Percentiles rank a stretch among this genome's conserved stretches.
These are phyloP conservation scores for Onthophagus sagittarius DNA, from an alignment of 2,888 invertebrate species.

Conservation along the genomic window DNA sequence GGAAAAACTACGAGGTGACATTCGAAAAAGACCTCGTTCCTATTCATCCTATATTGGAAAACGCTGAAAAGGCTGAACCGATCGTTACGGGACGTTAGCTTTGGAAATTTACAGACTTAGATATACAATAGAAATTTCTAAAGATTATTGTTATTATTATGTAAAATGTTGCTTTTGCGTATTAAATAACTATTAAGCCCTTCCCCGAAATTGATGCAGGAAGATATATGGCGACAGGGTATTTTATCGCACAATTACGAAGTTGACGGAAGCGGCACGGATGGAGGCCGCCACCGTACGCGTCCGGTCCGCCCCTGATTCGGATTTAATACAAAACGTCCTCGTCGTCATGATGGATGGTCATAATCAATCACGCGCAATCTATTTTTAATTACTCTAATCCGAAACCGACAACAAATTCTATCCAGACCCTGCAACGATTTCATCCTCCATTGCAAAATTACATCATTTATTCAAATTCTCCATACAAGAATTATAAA, in stretches of 20 bases:
- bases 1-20: background rate
- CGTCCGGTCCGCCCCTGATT: slow-evolving; percentile 14
- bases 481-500: too few relatives aligned
- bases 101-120: background rate
- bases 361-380: slow-evolving; percentile 31
- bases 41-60: too few relatives aligned
- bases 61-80: background rate
- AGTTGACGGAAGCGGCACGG: background rate
- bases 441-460: too few relatives aligned
- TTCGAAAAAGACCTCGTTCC: background rate
- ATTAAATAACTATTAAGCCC: background rate
- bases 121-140: background rate
- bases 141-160: background rate
- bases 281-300: background rate
- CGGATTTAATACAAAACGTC: slow-evolving; percentile 30
- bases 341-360: slow-evolving; percentile 29
- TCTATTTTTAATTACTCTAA: slow-evolving; percentile 32
- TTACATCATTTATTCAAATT: too few relatives aligned
- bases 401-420: background rate
- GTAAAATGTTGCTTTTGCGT: background rate
- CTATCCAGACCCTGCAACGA: background rate
- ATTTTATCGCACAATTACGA: background rate
- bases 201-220: background rate
- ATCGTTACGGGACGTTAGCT: background rate
- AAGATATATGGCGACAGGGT: background rate